Percentiles rank a stretch among this genome's conserved stretches.
These are phyloP conservation scores for Seira sanloemensis DNA, from an alignment of 2,888 invertebrate species.

Conservation along the genomic window DNA sequence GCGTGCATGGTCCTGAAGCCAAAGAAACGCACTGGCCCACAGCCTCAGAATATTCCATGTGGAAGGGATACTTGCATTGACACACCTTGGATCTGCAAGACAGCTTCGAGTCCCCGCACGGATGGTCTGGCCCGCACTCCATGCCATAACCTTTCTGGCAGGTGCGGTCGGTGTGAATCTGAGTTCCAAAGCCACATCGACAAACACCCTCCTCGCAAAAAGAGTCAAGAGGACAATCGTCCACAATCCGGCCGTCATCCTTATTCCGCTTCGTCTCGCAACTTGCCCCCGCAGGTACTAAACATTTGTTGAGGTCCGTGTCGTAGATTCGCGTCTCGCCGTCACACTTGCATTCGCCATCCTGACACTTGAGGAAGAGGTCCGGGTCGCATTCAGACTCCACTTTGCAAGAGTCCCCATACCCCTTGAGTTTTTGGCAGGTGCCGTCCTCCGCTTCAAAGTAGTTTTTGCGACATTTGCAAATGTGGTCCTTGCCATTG, in stretches of 20 bases:
- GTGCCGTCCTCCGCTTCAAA: constrained; percentile 61
- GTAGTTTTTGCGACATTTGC: constrained; percentile 63
- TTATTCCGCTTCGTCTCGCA: constrained; percentile 53
- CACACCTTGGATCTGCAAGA: constrained; percentile 58
- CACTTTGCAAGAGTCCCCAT: constrained; percentile 59
- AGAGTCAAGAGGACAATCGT: constrained; percentile 61
- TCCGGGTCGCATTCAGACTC: constrained; percentile 62
- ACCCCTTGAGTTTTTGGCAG: constrained; percentile 58
- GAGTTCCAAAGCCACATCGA: constrained; percentile 58
- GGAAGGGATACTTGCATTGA: constrained; percentile 65
- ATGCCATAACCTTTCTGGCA: constrained; percentile 48
- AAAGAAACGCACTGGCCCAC: constrained; percentile 53
- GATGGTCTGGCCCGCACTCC: constrained; percentile 63
- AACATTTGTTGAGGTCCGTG: constrained; percentile 55
- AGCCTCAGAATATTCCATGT: constrained; percentile 61
- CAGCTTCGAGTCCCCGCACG: constrained; percentile 65
- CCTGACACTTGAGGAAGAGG: constrained; percentile 44
- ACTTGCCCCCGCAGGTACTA: constrained; percentile 39
- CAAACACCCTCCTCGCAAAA: constrained; percentile 58
- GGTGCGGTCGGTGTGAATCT: constrained; percentile 40
- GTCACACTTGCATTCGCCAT: constrained; percentile 42
- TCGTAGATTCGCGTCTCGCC: constrained; percentile 26
- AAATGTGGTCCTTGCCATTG: constrained; percentile 55
- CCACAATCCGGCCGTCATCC: constrained; percentile 61
- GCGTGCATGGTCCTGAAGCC: constrained; percentile 55